Conservation (phyloP, 2,113 vertebrate species). For the Zeus faber region DNA sequence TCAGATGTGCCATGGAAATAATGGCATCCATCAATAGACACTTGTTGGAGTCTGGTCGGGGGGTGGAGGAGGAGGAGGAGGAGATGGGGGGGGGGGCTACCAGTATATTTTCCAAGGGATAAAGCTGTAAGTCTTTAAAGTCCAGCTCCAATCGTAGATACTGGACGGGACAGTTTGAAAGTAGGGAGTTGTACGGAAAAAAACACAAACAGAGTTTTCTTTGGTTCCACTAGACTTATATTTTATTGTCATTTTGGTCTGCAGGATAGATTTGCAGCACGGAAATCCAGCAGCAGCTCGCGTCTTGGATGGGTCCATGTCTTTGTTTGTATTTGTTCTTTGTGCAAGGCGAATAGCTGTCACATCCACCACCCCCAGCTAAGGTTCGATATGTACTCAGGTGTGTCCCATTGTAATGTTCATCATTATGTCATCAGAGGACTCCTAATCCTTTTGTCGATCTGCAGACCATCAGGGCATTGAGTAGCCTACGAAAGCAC, state of each 20-base stretch:
- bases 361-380: constrained; percentile 8
- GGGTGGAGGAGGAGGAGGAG: no score
- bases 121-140: constrained; percentile 58
- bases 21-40: constrained; percentile 41
- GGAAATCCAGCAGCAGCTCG: no score
- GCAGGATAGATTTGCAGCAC: no score
- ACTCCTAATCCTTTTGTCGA: neutral
- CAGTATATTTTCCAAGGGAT: no score
- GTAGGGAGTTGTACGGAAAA: neutral
- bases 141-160: no score
- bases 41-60: constrained; percentile 39
- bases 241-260: neutral
- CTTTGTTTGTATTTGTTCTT: neutral
- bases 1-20: constrained; percentile 33
- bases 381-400: neutral
- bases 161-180: neutral
- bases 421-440: constrained; percentile 2
- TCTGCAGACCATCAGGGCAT: neutral
- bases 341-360: neutral
- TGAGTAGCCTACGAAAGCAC: neutral
- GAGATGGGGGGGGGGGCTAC: no score
- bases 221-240: neutral
- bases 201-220: neutral
- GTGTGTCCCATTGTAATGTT: neutral
- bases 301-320: neutral